Evolutionary conservation across 2,797 vertebrate species (phyloP).

Genomic region (Epinephelus awoara): DNA sequence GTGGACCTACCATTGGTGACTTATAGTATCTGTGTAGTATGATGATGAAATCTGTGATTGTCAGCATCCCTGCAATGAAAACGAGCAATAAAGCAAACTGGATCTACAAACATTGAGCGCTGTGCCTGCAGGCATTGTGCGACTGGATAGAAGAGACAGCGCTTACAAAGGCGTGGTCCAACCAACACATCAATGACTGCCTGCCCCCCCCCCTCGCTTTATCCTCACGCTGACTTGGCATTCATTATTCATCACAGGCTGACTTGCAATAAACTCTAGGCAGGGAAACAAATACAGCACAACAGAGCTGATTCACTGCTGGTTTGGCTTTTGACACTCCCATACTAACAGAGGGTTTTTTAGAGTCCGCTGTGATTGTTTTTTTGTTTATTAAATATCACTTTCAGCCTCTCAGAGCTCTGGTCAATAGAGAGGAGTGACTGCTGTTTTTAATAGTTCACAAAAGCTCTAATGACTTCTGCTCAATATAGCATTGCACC

Average conservation of each 20-base stretch:
- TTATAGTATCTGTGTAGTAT: constrained; percentile 99
- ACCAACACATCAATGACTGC: constrained; percentile 37
- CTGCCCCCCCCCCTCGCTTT: constrained; percentile 12
- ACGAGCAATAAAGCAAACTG: constrained; percentile 25
- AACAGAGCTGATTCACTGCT: constrained; percentile 35
- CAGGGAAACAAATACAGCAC: constrained; percentile 17
- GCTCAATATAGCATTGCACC: constrained; percentile 53
- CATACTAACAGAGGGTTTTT: neutral
- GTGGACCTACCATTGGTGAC: constrained; percentile 93
- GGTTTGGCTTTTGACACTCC: constrained; percentile 23
- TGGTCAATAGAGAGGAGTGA: constrained; percentile 37
- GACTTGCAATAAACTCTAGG: constrained; percentile 49
- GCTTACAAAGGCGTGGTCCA: constrained; percentile 58
- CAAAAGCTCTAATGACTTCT: constrained; percentile 53
- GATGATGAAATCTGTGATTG: constrained; percentile 99
- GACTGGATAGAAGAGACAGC: constrained; percentile 26
- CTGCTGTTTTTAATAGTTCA: constrained; percentile 59
- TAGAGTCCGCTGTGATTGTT: neutral
- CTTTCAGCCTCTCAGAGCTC: constrained; percentile 7
- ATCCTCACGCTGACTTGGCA: constrained; percentile 55
- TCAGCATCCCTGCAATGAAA: constrained; percentile 94
- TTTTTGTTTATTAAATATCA: neutral
- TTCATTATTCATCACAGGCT: constrained; percentile 75
- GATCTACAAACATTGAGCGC: neutral
- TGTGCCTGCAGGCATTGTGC: constrained; percentile 28